Percentiles rank a stretch among this genome's conserved stretches.
These are phyloP conservation scores for Allygus modestus DNA, from an alignment of 2,888 invertebrate species.

Conservation along the genomic window DNA sequence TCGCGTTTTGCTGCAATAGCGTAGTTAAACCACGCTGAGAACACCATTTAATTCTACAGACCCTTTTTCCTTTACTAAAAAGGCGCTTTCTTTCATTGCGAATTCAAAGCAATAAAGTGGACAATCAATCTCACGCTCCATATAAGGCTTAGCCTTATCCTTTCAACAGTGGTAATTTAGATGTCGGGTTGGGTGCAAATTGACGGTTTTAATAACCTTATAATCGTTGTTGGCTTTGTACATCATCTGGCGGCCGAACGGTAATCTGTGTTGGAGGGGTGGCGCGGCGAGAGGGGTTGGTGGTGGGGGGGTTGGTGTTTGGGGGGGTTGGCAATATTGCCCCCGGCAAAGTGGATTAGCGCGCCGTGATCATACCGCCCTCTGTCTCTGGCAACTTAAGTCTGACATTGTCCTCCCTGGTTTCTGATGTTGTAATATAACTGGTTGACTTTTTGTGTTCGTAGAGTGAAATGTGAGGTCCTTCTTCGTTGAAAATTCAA, in stretches of 20 bases:
- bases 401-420: neutral
- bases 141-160: neutral
- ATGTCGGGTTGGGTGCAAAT: neutral
- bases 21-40: no score
- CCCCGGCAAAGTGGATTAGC: conserved; percentile 47
- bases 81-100: no score
- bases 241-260: neutral
- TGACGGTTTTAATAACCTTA: conserved; percentile 23
- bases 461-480: no score
- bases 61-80: no score
- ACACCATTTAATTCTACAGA: no score
- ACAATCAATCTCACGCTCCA: neutral
- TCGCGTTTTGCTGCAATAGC: no score
- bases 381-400: neutral
- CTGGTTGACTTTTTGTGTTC: neutral
- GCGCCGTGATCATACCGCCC: conserved; percentile 40
- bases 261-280: neutral
- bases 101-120: neutral
- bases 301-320: neutral
- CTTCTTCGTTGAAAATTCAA: no score
- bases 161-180: neutral
- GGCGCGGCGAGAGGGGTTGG: neutral
- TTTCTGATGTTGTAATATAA: neutral
- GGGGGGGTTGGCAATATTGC: conserved; percentile 26
- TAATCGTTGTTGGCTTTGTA: neutral